Evolutionary conservation across 2,797 vertebrate genomes (phyloP).

Genomic region (Gambusia yucatana): DNA sequence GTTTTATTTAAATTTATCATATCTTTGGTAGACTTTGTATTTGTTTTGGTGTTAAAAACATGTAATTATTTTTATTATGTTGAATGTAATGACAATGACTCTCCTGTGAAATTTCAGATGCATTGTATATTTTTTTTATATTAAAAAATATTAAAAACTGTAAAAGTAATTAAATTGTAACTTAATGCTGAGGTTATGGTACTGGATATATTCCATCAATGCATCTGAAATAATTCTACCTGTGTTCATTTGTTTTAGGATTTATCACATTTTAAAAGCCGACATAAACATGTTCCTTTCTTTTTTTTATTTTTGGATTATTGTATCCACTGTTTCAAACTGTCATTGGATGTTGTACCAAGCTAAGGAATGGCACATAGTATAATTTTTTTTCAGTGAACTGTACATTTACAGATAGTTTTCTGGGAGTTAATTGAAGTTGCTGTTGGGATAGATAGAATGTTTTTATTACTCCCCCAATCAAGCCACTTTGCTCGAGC

Average conservation of each 20-base stretch:
- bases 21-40: conserved; percentile 68
- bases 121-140: conserved; percentile 69
- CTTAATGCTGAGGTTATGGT: conserved; percentile 20
- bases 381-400: conserved; percentile 51
- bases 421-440: conserved; percentile 56
- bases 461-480: conserved; percentile 94
- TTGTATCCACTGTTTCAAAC: conserved; percentile 64
- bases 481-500: conserved; percentile 95
- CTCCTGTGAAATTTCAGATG: conserved; percentile 89
- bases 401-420: conserved; percentile 55
- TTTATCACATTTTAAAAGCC: conserved; percentile 51
- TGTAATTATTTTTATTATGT: conserved; percentile 62
- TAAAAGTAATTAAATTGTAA: conserved; percentile 35
- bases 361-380: conserved; percentile 54
- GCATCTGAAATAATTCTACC: conserved; percentile 74
- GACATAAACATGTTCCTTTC: conserved; percentile 48
- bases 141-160: conserved; percentile 11
- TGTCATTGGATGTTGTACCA: conserved; percentile 63
- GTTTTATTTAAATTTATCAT: conserved; percentile 48
- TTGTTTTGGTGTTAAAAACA: conserved; percentile 65
- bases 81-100: conserved; percentile 83
- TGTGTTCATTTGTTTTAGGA: conserved; percentile 65
- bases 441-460: conserved; percentile 87
- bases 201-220: conserved; percentile 44
- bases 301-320: conserved; percentile 31